Percentiles rank a stretch among this genome's conserved stretches.
These are phyloP conservation scores for Siniperca knerii DNA, from an alignment of 2,113 vertebrate species.

Conservation along the genomic window DNA sequence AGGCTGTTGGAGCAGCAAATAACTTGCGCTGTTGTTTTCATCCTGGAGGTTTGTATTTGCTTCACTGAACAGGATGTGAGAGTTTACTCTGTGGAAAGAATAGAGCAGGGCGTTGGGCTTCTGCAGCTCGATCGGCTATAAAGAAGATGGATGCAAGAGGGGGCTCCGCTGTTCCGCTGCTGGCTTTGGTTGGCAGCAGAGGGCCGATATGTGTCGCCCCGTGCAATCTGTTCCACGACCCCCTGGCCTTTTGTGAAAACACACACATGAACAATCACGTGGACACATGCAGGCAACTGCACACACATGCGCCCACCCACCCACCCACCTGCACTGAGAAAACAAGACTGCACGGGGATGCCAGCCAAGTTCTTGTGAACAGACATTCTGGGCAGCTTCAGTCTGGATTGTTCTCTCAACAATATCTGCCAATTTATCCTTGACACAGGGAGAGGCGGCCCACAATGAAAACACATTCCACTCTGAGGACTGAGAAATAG, in stretches of 20 bases:
- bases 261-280: constrained; percentile 34
- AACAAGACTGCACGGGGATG: constrained; percentile 42
- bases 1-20: constrained; percentile 11
- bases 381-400: constrained; percentile 51
- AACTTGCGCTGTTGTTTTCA: constrained; percentile 33
- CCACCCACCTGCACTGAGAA: constrained; percentile 58
- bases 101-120: not conserved
- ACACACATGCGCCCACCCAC: constrained; percentile 25
- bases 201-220: constrained; percentile 33
- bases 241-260: constrained; percentile 50
- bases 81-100: constrained; percentile 47
- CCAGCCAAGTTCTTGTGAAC: constrained; percentile 62
- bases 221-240: constrained; percentile 80
- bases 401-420: constrained; percentile 64
- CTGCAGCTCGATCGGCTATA: not conserved
- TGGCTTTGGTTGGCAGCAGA: constrained; percentile 54
- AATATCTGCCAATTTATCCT: constrained; percentile 60
- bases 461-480: constrained; percentile 60
- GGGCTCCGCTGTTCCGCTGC: constrained; percentile 24
- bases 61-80: constrained; percentile 25
- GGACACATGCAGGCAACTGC: not conserved
- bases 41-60: constrained; percentile 18
- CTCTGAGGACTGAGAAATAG: constrained; percentile 27
- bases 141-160: constrained; percentile 25
- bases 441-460: constrained; percentile 44